Percentiles rank a stretch among this genome's conserved stretches.
Evolutionary conservation across 2,797 vertebrate genomes (phyloP).

Genomic region (Chaetophractus vellerosus): DNA sequence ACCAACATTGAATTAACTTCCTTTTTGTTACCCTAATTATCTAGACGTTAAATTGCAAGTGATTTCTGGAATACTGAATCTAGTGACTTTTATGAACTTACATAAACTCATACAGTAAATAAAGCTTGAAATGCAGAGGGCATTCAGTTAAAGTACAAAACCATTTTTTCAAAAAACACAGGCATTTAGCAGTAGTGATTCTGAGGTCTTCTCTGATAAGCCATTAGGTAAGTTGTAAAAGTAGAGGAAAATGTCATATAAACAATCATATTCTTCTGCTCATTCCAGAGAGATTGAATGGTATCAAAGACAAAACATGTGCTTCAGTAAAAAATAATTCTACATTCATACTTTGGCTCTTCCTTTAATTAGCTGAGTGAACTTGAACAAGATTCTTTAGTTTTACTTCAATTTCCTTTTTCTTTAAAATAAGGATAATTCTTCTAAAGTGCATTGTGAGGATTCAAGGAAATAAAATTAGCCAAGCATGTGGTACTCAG

Average conservation of each 20-base stretch:
- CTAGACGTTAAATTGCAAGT: slow-evolving; percentile 73
- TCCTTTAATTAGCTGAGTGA: slow-evolving; percentile 27
- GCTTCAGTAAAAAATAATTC: not conserved
- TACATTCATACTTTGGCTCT: not conserved
- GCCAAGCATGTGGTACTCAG: not conserved
- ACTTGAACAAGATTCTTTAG: not conserved
- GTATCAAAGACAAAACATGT: not conserved
- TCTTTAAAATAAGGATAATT: not conserved
- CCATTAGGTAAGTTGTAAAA: not conserved
- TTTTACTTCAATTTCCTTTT: slow-evolving; percentile 15
- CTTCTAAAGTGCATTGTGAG: slow-evolving; percentile 22
- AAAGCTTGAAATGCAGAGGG: slow-evolving; percentile 56
- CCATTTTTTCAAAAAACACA: slow-evolving; percentile 43
- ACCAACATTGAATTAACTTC: slow-evolving; percentile 67
- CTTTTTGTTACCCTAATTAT: slow-evolving; percentile 79
- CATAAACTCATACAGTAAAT: slow-evolving; percentile 64
- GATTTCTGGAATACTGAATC: slow-evolving; percentile 76
- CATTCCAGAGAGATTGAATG: not conserved
- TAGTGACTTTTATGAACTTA: slow-evolving; percentile 81
- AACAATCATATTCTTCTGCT: slow-evolving; percentile 1
- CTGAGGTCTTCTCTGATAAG: slow-evolving; percentile 16
- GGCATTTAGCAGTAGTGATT: slow-evolving; percentile 34
- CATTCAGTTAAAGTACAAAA: slow-evolving; percentile 50
- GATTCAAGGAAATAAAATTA: not conserved
- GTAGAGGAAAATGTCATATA: not conserved